phyloP scores from a whole-genome alignment of 1,140 invertebrate genomes.

The Dolichoris vasculosae region DNA sequence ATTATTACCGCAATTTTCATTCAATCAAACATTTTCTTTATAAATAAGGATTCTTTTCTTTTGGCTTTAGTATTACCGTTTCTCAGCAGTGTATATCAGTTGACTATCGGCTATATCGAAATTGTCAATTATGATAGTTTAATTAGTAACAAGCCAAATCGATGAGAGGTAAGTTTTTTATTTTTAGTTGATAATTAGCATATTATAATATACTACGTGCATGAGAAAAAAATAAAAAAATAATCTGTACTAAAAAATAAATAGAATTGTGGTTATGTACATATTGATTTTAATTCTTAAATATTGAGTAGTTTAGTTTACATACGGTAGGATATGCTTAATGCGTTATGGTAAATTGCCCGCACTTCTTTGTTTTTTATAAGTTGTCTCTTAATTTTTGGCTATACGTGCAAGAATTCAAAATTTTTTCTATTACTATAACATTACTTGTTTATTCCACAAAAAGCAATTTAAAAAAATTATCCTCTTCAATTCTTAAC shows the following conservation, averaged over 20 bases:
- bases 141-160: not conserved
- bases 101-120: not conserved
- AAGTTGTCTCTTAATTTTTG: too few species aligned
- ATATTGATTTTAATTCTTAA: conserved; percentile 56
- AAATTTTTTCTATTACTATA: not conserved
- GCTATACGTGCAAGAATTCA: too few species aligned
- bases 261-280: not conserved
- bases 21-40: not conserved
- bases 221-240: too few species aligned
- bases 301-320: conserved; percentile 54
- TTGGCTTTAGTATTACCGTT: too few species aligned
- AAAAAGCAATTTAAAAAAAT: too few species aligned
- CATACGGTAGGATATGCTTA: conserved; percentile 49
- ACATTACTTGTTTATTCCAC: too few species aligned
- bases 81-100: not conserved
- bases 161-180: not conserved
- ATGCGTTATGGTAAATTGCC: not conserved
- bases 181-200: too few species aligned
- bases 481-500: too few species aligned
- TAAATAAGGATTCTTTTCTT: not conserved
- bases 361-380: too few species aligned
- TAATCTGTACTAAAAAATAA: not conserved
- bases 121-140: conserved; percentile 30
- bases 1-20: not conserved
- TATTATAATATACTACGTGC: not conserved